Conservation (phyloP, 2,888 invertebrate genomes). For the Altica lythri region DNA sequence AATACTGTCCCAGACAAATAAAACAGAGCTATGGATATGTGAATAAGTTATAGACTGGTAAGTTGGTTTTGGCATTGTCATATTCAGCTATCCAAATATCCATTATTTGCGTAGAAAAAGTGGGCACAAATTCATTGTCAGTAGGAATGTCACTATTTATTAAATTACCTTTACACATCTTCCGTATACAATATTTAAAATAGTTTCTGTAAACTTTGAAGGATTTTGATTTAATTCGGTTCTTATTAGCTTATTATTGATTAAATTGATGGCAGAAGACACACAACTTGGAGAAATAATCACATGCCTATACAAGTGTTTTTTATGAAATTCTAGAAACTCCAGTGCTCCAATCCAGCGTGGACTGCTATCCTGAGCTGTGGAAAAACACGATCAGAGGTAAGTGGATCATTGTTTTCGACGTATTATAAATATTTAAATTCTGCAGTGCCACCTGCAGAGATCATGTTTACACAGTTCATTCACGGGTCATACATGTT, state of each 20-base stretch:
- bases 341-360: slow-evolving; percentile 44
- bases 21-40: slow-evolving; percentile 42
- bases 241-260: slow-evolving; percentile 35
- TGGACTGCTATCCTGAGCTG: slow-evolving; percentile 40
- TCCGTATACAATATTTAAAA: slow-evolving; percentile 20
- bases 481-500: slow-evolving; percentile 2
- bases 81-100: slow-evolving; percentile 32
- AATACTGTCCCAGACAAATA: slow-evolving; percentile 31
- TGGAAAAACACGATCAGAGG: slow-evolving; percentile 45
- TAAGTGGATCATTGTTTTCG: slow-evolving; percentile 36
- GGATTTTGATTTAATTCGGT: slow-evolving; percentile 8
- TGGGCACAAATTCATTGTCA: slow-evolving; percentile 45
- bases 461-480: slow-evolving; percentile 10
- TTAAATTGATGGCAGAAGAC: slow-evolving; percentile 35
- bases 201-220: slow-evolving; percentile 5
- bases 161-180: slow-evolving; percentile 22
- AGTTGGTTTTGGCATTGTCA: slow-evolving; percentile 35
- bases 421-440: no score
- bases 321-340: slow-evolving; percentile 40
- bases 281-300: slow-evolving; percentile 29
- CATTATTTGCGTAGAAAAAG: slow-evolving; percentile 38
- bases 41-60: slow-evolving; percentile 35
- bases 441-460: slow-evolving; percentile 4
- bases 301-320: slow-evolving; percentile 30
- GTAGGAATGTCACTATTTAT: slow-evolving; percentile 38